These are phyloP conservation scores for Triplophysa rosa DNA, from an alignment of 2,113 vertebrate genomes.

Conservation along the genomic window DNA sequence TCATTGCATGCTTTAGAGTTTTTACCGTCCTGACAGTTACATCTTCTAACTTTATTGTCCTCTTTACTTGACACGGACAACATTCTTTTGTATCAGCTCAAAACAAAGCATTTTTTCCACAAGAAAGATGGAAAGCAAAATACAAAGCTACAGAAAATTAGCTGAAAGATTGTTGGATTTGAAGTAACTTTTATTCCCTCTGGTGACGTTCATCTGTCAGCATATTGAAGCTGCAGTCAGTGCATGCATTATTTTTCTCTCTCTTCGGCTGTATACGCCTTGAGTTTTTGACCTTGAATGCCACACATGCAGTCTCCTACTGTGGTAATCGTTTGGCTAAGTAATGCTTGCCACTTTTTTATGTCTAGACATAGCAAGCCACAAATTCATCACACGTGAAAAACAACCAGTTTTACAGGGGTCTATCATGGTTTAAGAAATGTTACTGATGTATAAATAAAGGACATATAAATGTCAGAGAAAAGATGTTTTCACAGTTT, in stretches of 20 bases:
- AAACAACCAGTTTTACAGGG: not conserved
- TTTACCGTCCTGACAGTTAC: not conserved
- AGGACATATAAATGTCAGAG: not conserved
- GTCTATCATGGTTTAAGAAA: not conserved
- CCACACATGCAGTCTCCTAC: not conserved
- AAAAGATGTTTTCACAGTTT: not conserved
- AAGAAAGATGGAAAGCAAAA: not conserved
- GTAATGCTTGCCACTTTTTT: constrained; percentile 4
- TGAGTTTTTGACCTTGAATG: constrained; percentile 15
- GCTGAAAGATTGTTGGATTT: not conserved
- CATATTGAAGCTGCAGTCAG: not conserved
- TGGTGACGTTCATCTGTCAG: constrained; percentile 27
- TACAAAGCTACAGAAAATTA: not conserved
- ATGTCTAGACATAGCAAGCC: not conserved
- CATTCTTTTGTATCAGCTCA: not conserved
- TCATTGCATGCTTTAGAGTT: not conserved
- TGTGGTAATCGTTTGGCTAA: not conserved
- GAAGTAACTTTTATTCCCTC: not conserved
- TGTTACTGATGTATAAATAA: not conserved
- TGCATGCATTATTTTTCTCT: constrained; percentile 4
- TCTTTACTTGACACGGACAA: not conserved
- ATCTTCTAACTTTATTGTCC: not conserved
- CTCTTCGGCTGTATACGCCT: constrained; percentile 10
- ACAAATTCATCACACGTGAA: not conserved
- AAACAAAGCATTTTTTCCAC: not conserved